Conservation (phyloP, 2,888 invertebrate genomes). For the Tetranychus piercei region DNA sequence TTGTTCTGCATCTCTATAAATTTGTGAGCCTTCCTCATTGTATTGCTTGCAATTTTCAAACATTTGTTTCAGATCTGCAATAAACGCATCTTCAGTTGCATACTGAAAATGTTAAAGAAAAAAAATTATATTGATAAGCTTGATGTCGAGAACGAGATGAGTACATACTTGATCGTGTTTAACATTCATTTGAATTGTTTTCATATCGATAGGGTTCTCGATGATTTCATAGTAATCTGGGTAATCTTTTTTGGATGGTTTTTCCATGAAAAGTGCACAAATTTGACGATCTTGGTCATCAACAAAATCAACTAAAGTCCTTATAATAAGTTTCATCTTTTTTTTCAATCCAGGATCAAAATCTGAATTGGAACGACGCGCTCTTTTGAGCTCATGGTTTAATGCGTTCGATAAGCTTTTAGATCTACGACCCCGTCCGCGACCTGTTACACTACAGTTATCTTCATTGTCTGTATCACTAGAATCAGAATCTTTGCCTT, state of each 20-base stretch:
- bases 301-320: conserved; percentile 34
- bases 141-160: not conserved
- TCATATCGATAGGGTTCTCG: conserved; percentile 79
- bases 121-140: conserved; percentile 12
- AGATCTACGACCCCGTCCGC: not conserved
- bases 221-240: conserved; percentile 91
- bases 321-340: conserved; percentile 53
- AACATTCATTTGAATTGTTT: conserved; percentile 76
- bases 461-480: conserved; percentile 15
- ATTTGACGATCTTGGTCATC: conserved; percentile 61
- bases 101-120: conserved; percentile 33
- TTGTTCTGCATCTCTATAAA: conserved; percentile 79
- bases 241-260: conserved; percentile 81
- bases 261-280: conserved; percentile 81
- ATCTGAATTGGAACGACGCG: conserved; percentile 14
- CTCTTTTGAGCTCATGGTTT: conserved; percentile 17
- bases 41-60: conserved; percentile 90
- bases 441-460: not conserved
- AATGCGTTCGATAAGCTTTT: conserved; percentile 14
- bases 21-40: conserved; percentile 86
- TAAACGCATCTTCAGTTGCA: conserved; percentile 41
- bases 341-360: conserved; percentile 16
- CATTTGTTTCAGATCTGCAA: conserved; percentile 61
- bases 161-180: conserved; percentile 43
- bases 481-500: conserved; percentile 22